Conservation (phyloP, 2,888 invertebrate genomes). For the Xestia ashworthii region DNA sequence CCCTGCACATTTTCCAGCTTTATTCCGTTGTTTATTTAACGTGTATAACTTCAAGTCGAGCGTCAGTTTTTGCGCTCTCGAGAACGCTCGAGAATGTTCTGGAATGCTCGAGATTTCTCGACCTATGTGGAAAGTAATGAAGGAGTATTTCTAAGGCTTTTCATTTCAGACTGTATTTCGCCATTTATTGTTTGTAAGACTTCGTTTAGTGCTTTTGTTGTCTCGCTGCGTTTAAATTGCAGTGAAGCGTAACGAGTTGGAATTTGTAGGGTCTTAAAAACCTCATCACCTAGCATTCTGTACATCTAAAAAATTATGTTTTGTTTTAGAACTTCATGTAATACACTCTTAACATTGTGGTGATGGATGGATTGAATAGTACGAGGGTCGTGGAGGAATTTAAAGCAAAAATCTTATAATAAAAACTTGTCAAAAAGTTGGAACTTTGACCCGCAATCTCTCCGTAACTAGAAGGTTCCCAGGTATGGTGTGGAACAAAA, state of each 20-base stretch:
- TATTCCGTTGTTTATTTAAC: slow-evolving; percentile 53
- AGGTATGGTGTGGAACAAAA: no score
- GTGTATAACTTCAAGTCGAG: slow-evolving; percentile 32
- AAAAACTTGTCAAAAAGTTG: no score
- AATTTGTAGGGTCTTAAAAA: no score
- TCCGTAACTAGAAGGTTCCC: no score
- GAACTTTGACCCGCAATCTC: no score
- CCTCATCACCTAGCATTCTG: no score
- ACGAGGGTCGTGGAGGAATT: no score
- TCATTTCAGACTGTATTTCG: slow-evolving; percentile 31
- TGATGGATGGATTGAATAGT: no score
- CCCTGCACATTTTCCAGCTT: slow-evolving; percentile 28
- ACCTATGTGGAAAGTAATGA: slow-evolving; percentile 57
- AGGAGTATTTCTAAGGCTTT: slow-evolving; percentile 62
- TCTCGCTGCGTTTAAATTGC: slow-evolving; percentile 13
- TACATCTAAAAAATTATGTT: no score
- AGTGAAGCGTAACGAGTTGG: neutral
- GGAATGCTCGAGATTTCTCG: slow-evolving; percentile 36
- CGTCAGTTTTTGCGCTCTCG: slow-evolving; percentile 47
- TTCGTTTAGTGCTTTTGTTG: slow-evolving; percentile 18
- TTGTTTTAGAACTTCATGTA: no score
- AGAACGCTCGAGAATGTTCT: slow-evolving; percentile 45
- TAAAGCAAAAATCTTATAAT: no score
- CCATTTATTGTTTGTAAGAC: slow-evolving; percentile 46
- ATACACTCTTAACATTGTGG: no score